Percentiles rank a stretch among this genome's conserved stretches.
phyloP scores from a whole-genome alignment of 1,140 invertebrate species.

The Danaus plexippus region DNA sequence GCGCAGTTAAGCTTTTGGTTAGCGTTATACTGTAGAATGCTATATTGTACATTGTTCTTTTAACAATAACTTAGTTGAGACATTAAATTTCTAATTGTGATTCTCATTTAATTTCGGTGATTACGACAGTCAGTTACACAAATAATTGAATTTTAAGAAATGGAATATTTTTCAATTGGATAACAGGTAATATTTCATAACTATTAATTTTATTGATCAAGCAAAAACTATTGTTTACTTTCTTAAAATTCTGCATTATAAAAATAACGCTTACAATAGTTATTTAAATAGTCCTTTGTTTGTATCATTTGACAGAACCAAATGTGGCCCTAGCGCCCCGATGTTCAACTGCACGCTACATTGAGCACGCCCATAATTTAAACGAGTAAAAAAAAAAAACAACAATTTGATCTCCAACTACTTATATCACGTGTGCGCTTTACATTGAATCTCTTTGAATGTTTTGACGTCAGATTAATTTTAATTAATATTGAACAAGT shows the following conservation, averaged over 20 bases:
- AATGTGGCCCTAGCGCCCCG: conserved; percentile 39
- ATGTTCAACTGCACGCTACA: conserved; percentile 49
- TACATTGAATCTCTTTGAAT: too few relatives aligned
- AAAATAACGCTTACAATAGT: conserved; percentile 10
- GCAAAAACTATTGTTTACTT: too few relatives aligned
- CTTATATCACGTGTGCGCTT: conserved; percentile 1
- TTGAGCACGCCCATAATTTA: conserved; percentile 42
- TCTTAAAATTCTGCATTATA: too few relatives aligned
- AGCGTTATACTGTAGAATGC: neutral
- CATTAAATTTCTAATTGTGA: too few relatives aligned
- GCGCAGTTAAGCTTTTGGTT: conserved; percentile 11
- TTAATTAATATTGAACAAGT: too few relatives aligned
- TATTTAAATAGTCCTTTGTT: conserved; percentile 3
- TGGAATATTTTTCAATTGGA: conserved; percentile 13
- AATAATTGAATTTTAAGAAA: neutral
- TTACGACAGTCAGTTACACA: too few relatives aligned
- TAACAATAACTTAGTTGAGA: too few relatives aligned
- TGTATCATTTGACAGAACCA: conserved; percentile 29
- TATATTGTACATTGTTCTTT: too few relatives aligned
- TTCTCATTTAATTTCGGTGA: too few relatives aligned
- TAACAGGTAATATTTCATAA: neutral
- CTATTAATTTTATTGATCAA: too few relatives aligned
- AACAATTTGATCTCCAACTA: conserved; percentile 13
- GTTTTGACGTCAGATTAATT: too few relatives aligned
- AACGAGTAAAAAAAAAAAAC: conserved; percentile 18